Conservation (phyloP, 2,888 invertebrate genomes). For the Drosophila villosipedis region DNA sequence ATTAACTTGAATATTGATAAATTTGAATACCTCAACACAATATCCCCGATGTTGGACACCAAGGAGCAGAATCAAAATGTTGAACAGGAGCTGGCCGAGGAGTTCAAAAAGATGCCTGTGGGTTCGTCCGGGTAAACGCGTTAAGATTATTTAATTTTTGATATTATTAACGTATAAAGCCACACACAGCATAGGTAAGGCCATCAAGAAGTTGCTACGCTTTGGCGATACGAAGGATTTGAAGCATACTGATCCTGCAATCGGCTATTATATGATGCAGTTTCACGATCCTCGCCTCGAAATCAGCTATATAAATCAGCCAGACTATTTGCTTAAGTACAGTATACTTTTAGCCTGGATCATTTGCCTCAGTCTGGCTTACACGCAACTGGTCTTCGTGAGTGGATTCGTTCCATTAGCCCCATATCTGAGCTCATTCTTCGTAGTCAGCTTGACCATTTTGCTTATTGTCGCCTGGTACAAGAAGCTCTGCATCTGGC, state of each 20-base stretch:
- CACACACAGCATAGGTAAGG: background rate
- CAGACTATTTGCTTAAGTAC: constrained; percentile 94
- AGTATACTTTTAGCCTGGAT: constrained; percentile 88
- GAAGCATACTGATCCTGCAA: background rate
- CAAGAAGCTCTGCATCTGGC: constrained; percentile 89
- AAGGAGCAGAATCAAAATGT: constrained; percentile 11
- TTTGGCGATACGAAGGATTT: too few species aligned
- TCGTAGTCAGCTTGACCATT: constrained; percentile 83
- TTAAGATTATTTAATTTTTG: background rate
- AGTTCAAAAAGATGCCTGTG: constrained; percentile 92
- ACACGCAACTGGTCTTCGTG: constrained; percentile 81
- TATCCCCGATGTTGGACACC: background rate
- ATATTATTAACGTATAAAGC: background rate
- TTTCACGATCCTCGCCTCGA: constrained; percentile 89
- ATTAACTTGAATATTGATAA: too few species aligned
- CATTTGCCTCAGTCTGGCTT: constrained; percentile 87
- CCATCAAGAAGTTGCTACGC: background rate
- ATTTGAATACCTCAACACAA: background rate
- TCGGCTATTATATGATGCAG: constrained; percentile 86
- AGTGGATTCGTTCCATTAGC: accelerated
- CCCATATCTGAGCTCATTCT: background rate
- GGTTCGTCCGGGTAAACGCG: constrained; percentile 89
- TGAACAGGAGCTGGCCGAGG: constrained; percentile 90
- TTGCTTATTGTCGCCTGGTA: constrained; percentile 91
- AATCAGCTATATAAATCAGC: constrained; percentile 89